These are phyloP conservation scores for Eulemur rubriventer DNA, from an alignment of 2,797 vertebrate genomes.

Conservation along the genomic window DNA sequence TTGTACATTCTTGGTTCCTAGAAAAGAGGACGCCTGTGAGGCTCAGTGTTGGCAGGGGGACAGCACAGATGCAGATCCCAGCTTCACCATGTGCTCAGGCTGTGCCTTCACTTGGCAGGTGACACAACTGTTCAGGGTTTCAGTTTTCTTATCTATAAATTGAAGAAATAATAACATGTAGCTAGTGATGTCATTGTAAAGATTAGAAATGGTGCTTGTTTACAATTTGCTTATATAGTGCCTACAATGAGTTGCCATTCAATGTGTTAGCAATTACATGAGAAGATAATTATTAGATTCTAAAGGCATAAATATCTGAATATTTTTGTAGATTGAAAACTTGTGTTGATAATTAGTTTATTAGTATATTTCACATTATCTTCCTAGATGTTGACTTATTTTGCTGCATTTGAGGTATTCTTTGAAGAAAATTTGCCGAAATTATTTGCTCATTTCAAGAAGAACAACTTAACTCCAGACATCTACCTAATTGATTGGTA, in stretches of 20 bases:
- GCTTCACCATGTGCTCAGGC: fast-evolving
- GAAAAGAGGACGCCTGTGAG: background rate
- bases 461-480: constrained; percentile 94
- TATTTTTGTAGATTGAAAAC: background rate
- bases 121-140: background rate
- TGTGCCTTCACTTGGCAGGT: too few relatives aligned
- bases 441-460: constrained; percentile 97
- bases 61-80: fast-evolving
- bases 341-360: background rate
- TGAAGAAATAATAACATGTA: background rate
- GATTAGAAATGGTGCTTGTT: background rate
- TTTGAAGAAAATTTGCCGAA: constrained; percentile 97
- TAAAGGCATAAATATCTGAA: too few relatives aligned
- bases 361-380: background rate
- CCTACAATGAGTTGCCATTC: background rate
- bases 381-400: constrained; percentile 95
- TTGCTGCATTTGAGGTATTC: constrained; percentile 96
- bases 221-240: background rate
- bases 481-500: constrained; percentile 98
- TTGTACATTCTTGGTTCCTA: background rate
- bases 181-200: too few relatives aligned
- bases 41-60: fast-evolving
- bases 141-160: background rate
- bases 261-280: fast-evolving
- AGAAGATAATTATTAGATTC: background rate